These are phyloP conservation scores for Drosophila mojavensis DNA, from an alignment of 1,140 invertebrate species.

Conservation along the genomic window DNA sequence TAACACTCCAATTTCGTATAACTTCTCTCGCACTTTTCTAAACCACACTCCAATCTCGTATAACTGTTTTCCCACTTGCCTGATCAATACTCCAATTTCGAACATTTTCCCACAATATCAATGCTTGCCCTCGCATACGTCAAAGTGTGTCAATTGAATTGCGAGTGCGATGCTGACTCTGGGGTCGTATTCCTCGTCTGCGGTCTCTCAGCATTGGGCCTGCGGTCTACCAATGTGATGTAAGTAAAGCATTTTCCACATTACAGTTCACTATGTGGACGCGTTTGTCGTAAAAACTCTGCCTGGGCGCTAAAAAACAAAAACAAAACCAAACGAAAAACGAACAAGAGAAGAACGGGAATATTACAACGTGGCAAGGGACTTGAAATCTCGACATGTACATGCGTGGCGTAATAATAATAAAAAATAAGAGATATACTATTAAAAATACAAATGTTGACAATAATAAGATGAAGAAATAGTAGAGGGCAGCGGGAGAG, in stretches of 20 bases:
- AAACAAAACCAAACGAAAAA: no score
- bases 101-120: not conserved
- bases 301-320: constrained; percentile 17
- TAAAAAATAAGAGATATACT: not conserved
- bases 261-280: constrained; percentile 24
- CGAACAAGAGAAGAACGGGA: not conserved
- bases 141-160: constrained; percentile 26
- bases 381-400: not conserved
- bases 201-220: constrained; percentile 5
- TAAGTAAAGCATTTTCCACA: constrained; percentile 41
- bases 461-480: no score
- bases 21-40: no score
- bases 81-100: not conserved
- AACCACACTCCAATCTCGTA: not conserved
- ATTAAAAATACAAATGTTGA: not conserved
- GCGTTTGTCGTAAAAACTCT: constrained; percentile 39
- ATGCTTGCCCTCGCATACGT: not conserved
- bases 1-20: no score
- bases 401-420: not conserved
- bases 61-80: no score
- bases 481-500: no score
- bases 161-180: constrained; percentile 7
- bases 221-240: constrained; percentile 8
- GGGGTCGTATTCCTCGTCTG: constrained; percentile 2
- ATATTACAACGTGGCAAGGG: not conserved